Evolutionary conservation across 2,888 invertebrate genomes (phyloP).

Genomic region (Crocallis elinguaria): DNA sequence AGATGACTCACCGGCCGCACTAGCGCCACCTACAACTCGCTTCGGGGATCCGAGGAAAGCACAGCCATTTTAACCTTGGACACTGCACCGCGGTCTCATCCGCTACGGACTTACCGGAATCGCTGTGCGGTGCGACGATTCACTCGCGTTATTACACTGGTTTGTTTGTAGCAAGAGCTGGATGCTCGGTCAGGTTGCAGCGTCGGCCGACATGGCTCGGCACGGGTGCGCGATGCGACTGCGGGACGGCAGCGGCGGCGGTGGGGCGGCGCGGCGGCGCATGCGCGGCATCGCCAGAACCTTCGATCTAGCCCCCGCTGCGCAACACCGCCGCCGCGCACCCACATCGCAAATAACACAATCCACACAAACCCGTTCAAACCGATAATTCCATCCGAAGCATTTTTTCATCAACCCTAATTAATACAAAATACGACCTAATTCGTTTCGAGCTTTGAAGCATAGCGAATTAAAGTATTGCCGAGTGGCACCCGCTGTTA

Average conservation of each 20-base stretch:
- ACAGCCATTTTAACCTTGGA: constrained; percentile 61
- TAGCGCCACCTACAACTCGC: constrained; percentile 70
- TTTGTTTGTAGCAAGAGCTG: constrained; percentile 64
- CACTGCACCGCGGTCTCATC: constrained; percentile 54
- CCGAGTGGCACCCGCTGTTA: constrained; percentile 7
- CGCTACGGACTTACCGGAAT: constrained; percentile 74
- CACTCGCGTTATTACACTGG: constrained; percentile 56
- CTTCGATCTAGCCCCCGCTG: constrained; percentile 78
- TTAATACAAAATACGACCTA: constrained; percentile 23
- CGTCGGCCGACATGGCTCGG: constrained; percentile 76
- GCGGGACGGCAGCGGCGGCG: constrained; percentile 67
- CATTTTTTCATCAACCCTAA: constrained; percentile 50
- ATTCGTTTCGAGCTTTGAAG: constrained; percentile 34
- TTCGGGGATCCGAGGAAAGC: constrained; percentile 57
- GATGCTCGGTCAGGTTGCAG: constrained; percentile 76
- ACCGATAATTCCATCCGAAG: constrained; percentile 53
- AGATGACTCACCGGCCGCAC: constrained; percentile 79
- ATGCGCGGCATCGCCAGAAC: constrained; percentile 63
- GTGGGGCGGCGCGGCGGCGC: constrained; percentile 59
- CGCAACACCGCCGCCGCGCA: constrained; percentile 68
- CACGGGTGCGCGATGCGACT: constrained; percentile 75
- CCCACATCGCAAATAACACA: constrained; percentile 75
- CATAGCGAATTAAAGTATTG: neutral
- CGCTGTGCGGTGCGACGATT: constrained; percentile 57
- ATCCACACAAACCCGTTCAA: constrained; percentile 66